These are phyloP conservation scores for Paedocypris sp. DNA, from an alignment of 2,113 vertebrate species.

Conservation along the genomic window DNA sequence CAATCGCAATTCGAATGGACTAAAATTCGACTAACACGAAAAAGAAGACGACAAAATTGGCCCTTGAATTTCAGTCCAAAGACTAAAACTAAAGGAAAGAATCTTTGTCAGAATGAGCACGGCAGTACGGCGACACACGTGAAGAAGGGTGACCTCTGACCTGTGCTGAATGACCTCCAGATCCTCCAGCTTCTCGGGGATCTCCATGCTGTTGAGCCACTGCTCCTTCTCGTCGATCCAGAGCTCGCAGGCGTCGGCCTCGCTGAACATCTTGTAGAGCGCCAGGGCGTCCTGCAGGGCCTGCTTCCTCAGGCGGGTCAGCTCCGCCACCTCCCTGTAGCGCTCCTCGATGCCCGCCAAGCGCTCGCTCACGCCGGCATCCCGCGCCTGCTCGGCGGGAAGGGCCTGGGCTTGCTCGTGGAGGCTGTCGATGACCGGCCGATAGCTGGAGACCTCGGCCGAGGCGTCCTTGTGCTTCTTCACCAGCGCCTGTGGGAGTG, in stretches of 20 bases:
- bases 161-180: constrained; percentile 97
- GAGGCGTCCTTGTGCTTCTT: constrained; percentile 91
- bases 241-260: constrained; percentile 84
- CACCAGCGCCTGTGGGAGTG: constrained; percentile 85
- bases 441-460: constrained; percentile 78
- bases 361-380: constrained; percentile 66
- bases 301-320: constrained; percentile 83
- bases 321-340: constrained; percentile 80
- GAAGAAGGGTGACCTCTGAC: constrained; percentile 49
- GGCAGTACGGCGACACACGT: background rate
- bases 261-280: constrained; percentile 89
- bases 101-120: no score
- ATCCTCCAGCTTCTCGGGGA: constrained; percentile 95
- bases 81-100: no score
- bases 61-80: no score
- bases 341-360: constrained; percentile 89
- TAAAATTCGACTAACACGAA: no score
- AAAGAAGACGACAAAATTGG: no score
- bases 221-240: constrained; percentile 98
- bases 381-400: constrained; percentile 58
- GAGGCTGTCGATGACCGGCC: constrained; percentile 75
- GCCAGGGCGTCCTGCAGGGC: constrained; percentile 92
- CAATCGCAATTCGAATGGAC: no score
- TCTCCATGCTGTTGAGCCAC: constrained; percentile 93
- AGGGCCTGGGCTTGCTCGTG: constrained; percentile 74